Percentiles rank a stretch among this genome's conserved stretches.
Conservation (phyloP, 2,888 invertebrate species). For the Drosophila picticornis region DNA sequence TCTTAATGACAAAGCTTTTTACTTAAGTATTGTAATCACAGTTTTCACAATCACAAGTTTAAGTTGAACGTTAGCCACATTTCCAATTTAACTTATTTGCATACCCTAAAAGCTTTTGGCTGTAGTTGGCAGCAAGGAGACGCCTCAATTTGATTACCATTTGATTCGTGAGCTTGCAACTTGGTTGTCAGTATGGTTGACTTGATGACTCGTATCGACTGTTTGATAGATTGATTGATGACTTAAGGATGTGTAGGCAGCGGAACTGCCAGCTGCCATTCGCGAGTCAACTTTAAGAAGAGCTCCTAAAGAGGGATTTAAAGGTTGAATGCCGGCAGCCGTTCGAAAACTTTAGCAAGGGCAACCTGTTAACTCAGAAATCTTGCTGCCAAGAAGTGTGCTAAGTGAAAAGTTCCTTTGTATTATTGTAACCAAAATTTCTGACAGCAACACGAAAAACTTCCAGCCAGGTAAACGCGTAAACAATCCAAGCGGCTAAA, state of each 20-base stretch:
- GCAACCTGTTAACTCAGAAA: conserved; percentile 72
- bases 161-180: conserved; percentile 72
- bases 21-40: neutral
- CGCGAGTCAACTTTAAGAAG: conserved; percentile 22
- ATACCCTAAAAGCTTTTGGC: conserved; percentile 63
- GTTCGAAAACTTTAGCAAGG: conserved; percentile 11
- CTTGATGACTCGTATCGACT: conserved; percentile 73
- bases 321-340: conserved; percentile 6
- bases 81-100: conserved; percentile 59
- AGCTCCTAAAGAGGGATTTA: conserved; percentile 35
- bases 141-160: conserved; percentile 68
- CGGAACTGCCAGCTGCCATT: conserved; percentile 11
- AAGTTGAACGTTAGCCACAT: conserved; percentile 18
- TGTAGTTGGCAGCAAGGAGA: conserved; percentile 33
- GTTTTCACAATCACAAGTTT: conserved; percentile 16
- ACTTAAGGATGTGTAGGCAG: conserved; percentile 23
- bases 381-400: conserved; percentile 10
- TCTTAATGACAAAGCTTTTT: conserved; percentile 4
- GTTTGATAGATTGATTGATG: conserved; percentile 67
- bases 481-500: conserved; percentile 68
- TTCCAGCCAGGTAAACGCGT: conserved; percentile 63
- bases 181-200: conserved; percentile 67
- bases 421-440: conserved; percentile 73
- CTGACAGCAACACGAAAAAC: conserved; percentile 61
- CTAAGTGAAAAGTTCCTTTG: conserved; percentile 64